Conservation (phyloP, 2,888 invertebrate genomes). For the Tipula lateralis region DNA sequence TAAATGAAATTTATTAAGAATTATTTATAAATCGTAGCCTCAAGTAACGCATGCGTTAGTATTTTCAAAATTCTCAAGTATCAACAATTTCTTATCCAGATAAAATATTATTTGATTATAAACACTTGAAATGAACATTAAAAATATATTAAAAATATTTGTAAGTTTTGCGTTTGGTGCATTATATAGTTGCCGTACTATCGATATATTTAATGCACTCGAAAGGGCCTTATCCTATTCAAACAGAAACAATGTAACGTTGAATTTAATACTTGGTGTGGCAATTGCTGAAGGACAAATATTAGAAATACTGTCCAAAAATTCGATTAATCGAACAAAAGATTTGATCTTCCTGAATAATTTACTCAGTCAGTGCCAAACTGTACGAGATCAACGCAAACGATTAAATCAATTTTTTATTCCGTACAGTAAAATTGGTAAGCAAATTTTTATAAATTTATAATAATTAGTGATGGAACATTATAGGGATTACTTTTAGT, state of each 20-base stretch:
- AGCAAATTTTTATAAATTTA: neutral
- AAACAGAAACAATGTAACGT: neutral
- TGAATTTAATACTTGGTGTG: slow-evolving; percentile 19
- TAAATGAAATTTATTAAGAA: neutral
- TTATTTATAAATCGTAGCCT: neutral
- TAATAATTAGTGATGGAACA: neutral
- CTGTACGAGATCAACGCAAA: neutral
- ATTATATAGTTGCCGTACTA: neutral
- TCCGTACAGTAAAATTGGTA: neutral
- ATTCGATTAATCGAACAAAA: neutral
- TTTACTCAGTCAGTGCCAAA: neutral
- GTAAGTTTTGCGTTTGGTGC: neutral
- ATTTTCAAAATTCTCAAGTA: neutral
- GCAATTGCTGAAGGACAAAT: slow-evolving; percentile 13
- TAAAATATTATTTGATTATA: neutral
- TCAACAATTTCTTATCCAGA: neutral
- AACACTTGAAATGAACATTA: neutral
- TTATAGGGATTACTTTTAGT: neutral
- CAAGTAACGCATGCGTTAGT: neutral
- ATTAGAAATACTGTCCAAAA: neutral
- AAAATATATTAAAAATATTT: neutral
- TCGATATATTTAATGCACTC: neutral
- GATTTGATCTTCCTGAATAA: neutral
- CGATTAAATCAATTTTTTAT: neutral
- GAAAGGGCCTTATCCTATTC: neutral